These are phyloP conservation scores for Squalus acanthias DNA, from an alignment of 2,797 vertebrate genomes.

Conservation along the genomic window DNA sequence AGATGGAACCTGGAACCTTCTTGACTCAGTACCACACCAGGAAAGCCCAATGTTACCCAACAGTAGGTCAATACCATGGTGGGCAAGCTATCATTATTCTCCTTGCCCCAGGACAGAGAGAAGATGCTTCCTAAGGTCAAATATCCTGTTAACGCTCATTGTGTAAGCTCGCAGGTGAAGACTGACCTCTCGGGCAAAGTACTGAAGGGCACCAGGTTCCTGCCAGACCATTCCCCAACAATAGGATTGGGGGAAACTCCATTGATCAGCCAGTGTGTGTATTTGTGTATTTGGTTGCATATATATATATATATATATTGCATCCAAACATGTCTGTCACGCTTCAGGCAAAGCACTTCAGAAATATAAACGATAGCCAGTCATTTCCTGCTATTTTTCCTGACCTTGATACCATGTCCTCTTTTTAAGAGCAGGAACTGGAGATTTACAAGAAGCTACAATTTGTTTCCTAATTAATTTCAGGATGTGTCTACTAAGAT, in stretches of 20 bases:
- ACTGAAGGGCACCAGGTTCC: background rate
- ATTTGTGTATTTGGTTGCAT: background rate
- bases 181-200: background rate
- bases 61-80: background rate
- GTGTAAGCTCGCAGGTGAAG: background rate
- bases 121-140: background rate
- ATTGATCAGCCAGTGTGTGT: background rate
- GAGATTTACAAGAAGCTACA: background rate
- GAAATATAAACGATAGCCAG: background rate
- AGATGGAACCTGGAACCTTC: background rate
- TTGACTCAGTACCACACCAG: background rate
- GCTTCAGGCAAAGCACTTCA: background rate
- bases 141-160: background rate
- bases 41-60: background rate
- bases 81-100: background rate
- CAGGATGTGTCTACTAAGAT: background rate
- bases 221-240: background rate
- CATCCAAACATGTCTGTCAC: background rate
- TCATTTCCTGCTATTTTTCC: background rate
- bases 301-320: background rate
- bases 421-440: background rate
- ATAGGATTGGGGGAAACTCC: background rate
- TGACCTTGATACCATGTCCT: conserved; percentile 6
- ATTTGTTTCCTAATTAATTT: conserved; percentile 6
- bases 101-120: background rate